phyloP scores from a whole-genome alignment of 1,140 invertebrate species.

The Leucophenga varia region DNA sequence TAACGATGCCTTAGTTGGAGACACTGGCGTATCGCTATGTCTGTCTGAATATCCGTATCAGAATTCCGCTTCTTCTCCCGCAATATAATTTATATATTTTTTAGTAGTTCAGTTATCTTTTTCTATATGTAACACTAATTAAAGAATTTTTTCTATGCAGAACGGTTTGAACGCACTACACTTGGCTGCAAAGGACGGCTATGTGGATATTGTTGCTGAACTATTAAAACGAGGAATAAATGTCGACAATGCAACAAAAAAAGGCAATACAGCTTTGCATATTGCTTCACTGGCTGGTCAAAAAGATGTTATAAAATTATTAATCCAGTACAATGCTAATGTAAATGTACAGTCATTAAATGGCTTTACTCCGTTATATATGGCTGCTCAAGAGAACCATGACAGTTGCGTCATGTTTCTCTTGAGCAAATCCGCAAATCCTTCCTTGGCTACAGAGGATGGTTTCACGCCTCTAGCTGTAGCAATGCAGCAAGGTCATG shows the following conservation, averaged over 20 bases:
- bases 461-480: slow-evolving; percentile 98
- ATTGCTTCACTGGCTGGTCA: slow-evolving; percentile 97
- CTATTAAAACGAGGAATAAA: slow-evolving; percentile 85
- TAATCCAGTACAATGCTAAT: slow-evolving; percentile 86
- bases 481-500: slow-evolving; percentile 98
- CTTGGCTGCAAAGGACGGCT: slow-evolving; percentile 97
- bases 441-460: slow-evolving; percentile 94
- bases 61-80: too few relatives aligned
- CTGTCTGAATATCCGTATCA: too few relatives aligned
- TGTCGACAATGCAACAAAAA: slow-evolving; percentile 98
- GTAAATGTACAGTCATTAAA: slow-evolving; percentile 97
- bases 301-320: slow-evolving; percentile 88
- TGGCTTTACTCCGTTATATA: slow-evolving; percentile 98
- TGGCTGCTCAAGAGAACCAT: slow-evolving; percentile 99
- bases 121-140: slow-evolving; percentile 1
- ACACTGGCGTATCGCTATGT: too few relatives aligned
- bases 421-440: slow-evolving; percentile 91
- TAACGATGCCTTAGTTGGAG: too few relatives aligned
- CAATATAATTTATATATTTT: too few relatives aligned
- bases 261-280: slow-evolving; percentile 98
- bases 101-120: background rate
- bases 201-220: slow-evolving; percentile 91
- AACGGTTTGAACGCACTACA: slow-evolving; percentile 98
- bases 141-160: slow-evolving; percentile 57
- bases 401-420: slow-evolving; percentile 91